Evolutionary conservation across 2,888 invertebrate species (phyloP).

Genomic region (Scelioninae gen. 2): DNA sequence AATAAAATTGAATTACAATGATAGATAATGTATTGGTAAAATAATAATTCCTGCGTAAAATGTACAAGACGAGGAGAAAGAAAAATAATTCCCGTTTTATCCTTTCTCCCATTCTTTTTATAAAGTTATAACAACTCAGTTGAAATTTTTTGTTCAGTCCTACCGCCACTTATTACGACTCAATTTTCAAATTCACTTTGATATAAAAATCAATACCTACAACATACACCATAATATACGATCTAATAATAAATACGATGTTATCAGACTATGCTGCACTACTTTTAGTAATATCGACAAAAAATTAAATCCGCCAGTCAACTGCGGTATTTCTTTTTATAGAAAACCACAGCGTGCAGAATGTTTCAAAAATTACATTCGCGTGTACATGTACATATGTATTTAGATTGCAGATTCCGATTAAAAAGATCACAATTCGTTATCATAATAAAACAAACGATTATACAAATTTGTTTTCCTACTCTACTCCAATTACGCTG

Average conservation of each 20-base stretch:
- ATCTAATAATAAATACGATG: constrained; percentile 49
- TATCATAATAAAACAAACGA: too few relatives aligned
- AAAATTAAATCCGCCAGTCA: constrained; percentile 51
- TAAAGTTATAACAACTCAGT: background rate
- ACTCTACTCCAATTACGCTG: too few relatives aligned
- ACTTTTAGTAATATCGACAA: constrained; percentile 54
- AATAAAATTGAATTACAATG: constrained; percentile 7
- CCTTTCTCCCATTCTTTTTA: too few relatives aligned
- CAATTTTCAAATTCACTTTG: constrained; percentile 24
- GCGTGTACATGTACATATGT: too few relatives aligned
- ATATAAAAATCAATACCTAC: constrained; percentile 43
- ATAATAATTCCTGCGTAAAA: background rate
- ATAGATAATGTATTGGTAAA: constrained; percentile 13
- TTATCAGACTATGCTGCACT: constrained; percentile 41
- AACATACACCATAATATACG: constrained; percentile 42
- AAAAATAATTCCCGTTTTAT: too few relatives aligned
- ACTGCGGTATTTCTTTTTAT: constrained; percentile 45
- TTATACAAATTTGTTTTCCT: too few relatives aligned
- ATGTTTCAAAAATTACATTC: too few relatives aligned
- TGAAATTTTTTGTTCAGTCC: background rate
- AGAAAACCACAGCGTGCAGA: too few relatives aligned
- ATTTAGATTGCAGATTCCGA: too few relatives aligned
- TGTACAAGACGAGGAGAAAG: background rate
- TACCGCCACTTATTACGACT: constrained; percentile 12
- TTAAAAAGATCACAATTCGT: too few relatives aligned